These are phyloP conservation scores for Doris montereyensis DNA, from an alignment of 2,888 invertebrate genomes.

Conservation along the genomic window DNA sequence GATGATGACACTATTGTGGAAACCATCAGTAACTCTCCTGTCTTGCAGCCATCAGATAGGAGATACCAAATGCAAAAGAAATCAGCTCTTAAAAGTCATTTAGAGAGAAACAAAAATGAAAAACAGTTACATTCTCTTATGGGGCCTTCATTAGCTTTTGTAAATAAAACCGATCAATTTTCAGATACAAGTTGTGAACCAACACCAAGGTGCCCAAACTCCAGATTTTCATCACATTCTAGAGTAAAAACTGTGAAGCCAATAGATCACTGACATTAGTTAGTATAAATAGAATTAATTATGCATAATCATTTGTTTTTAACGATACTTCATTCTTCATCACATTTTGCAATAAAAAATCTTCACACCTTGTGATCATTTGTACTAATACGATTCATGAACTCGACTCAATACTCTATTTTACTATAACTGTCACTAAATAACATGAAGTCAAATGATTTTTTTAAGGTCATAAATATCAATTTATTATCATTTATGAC, in stretches of 20 bases:
- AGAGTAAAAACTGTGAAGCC: neutral
- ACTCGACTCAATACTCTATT: no score
- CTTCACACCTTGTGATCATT: no score
- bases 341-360: no score
- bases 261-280: neutral
- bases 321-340: no score
- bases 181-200: slow-evolving; percentile 29
- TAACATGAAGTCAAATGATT: no score
- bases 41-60: neutral
- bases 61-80: slow-evolving; percentile 13
- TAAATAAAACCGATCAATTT: neutral
- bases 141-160: slow-evolving; percentile 37
- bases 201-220: slow-evolving; percentile 5
- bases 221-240: neutral
- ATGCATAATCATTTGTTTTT: neutral
- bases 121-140: slow-evolving; percentile 22
- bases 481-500: no score
- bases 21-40: neutral
- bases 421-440: no score
- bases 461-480: no score
- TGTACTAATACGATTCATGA: no score
- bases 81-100: slow-evolving; percentile 24
- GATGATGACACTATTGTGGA: slow-evolving; percentile 25
- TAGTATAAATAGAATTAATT: neutral
- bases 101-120: slow-evolving; percentile 20